Evolutionary conservation across 2,888 invertebrate genomes (phyloP).

Genomic region (Caradrina clavipalpis): DNA sequence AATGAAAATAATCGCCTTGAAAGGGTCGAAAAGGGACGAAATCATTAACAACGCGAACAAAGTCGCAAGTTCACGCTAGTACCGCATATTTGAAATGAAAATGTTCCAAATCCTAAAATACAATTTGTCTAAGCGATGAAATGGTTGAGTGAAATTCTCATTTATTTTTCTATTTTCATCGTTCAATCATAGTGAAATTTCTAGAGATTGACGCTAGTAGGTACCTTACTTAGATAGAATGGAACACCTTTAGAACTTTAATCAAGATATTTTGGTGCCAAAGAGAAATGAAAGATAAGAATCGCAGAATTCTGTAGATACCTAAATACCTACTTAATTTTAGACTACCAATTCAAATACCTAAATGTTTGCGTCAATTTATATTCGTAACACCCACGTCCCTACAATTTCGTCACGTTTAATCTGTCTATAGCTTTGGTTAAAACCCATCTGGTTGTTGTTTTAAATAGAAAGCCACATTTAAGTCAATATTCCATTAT

Average conservation of each 20-base stretch:
- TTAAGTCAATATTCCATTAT: neutral
- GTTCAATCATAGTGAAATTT: constrained; percentile 52
- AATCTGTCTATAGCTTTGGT: neutral
- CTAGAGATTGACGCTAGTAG: constrained; percentile 23
- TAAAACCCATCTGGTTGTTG: constrained; percentile 6
- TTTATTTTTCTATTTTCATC: constrained; percentile 55
- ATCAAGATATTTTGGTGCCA: constrained; percentile 37
- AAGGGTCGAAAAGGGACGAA: constrained; percentile 41
- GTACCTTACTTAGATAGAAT: neutral
- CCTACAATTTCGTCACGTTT: neutral
- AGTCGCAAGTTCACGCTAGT: constrained; percentile 42
- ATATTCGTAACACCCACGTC: neutral
- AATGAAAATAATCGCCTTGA: constrained; percentile 44
- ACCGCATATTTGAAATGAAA: constrained; percentile 50
- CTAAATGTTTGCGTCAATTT: constrained; percentile 20
- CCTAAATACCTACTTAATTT: neutral
- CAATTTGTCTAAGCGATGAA: constrained; percentile 55
- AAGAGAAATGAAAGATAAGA: constrained; percentile 26
- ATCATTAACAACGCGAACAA: constrained; percentile 26
- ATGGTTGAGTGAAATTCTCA: constrained; percentile 56
- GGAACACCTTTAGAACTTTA: constrained; percentile 27
- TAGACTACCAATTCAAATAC: constrained; percentile 15
- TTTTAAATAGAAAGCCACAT: constrained; percentile 19
- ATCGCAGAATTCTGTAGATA: constrained; percentile 13
- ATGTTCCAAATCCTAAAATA: constrained; percentile 55